Conservation (phyloP, 2,888 invertebrate genomes). For the Elysia crispata region DNA sequence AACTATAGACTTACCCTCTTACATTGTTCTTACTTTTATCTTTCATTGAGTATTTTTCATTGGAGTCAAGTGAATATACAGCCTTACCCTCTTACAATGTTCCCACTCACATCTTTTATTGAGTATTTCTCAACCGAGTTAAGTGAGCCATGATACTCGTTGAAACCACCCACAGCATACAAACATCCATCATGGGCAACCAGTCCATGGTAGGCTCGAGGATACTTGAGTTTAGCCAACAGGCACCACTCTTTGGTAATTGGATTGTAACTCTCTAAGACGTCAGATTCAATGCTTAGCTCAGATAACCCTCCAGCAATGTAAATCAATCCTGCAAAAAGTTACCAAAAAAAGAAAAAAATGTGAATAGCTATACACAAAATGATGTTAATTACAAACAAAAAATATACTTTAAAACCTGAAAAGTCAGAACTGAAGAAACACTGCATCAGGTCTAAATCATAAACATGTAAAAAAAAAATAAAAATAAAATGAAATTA, state of each 20-base stretch:
- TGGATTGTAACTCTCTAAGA: constrained; percentile 80
- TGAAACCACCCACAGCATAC: constrained; percentile 93
- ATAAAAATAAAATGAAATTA: too few species aligned
- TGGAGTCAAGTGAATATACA: constrained; percentile 86
- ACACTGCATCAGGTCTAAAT: too few species aligned
- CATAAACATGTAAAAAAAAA: too few species aligned
- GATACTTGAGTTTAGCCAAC: constrained; percentile 87
- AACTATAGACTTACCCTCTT: too few species aligned
- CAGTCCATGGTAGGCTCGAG: constrained; percentile 92
- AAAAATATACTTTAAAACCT: too few species aligned
- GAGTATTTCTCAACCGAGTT: constrained; percentile 90
- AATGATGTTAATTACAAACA: too few species aligned
- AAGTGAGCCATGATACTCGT: constrained; percentile 86
- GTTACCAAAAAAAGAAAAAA: too few species aligned
- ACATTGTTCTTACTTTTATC: constrained; percentile 80
- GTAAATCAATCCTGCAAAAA: constrained; percentile 86
- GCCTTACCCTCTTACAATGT: too few species aligned
- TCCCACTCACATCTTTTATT: constrained; percentile 84
- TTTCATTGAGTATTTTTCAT: constrained; percentile 89
- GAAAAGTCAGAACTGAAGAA: too few species aligned
- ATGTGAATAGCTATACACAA: too few species aligned
- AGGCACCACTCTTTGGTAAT: constrained; percentile 88
- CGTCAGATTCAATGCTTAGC: constrained; percentile 65
- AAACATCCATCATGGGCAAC: constrained; percentile 87
- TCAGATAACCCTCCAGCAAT: constrained; percentile 88